Base-by-base conservation (phyloP, 2,113 vertebrate genomes). In the Promerops cafer region DNA sequence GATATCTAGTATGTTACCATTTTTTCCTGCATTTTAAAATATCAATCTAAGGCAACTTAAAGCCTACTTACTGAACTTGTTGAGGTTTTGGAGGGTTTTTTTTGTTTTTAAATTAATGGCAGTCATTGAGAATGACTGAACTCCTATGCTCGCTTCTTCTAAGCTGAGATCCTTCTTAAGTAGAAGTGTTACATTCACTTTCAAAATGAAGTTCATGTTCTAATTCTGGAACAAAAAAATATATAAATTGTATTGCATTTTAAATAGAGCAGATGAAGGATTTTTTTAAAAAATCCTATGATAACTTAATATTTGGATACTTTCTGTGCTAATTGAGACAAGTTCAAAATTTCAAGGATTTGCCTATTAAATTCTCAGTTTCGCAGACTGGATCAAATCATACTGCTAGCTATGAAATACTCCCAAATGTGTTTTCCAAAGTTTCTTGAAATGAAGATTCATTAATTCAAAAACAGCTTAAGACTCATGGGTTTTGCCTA, bases 1-100 rank as follows among this genome's bases (percentile, higher is more conserved):
- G 8, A 6, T 74, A 33, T 44, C 6, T 30, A 35, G 2, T 47
- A 57, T 22, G 3, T 20, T 56, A 7, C 3, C 30, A 2, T 15
- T 53, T 71, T 40, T 47, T 42, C 9, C 13, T 44, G 28, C 28
- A 37, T 45, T 84, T 86, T 40, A 40, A 83, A 80, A 65, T 50
- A 52, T 18, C 57, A 7, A 13, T n/a, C 11, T 66, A 66, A 70
- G 27, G 4, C 6, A 85, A 30, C 10, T 30, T 61, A 22, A 65
- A 84, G 6, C 9, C 23, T 66, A 11, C 13, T 42, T 26, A 18
- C 3, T 50, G 19, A 65, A 37, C 37, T 44, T 72, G 6, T 28
- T 74, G 18, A 50, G 20, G 20, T 57, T 66, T 65, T 64, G 6
- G 4, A 33, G 30, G 4, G 0, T 0, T 26, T 39, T 23, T 30